Conservation (phyloP, 1,140 invertebrate species). For the Drosophila guanche region DNA sequence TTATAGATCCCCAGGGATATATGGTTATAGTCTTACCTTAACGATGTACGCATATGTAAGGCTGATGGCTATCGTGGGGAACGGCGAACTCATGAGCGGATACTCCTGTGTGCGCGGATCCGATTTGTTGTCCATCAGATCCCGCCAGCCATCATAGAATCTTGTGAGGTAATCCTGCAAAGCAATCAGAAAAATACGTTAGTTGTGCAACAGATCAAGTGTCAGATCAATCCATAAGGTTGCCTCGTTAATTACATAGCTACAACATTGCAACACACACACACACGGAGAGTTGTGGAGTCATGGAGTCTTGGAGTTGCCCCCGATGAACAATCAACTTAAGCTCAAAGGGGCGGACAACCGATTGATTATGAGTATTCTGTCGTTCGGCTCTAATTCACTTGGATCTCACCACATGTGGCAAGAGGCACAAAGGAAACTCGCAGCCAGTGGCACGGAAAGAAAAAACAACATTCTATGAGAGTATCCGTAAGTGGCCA, state of each 20-base stretch:
- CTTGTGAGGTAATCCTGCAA: conserved; percentile 83
- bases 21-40: conserved; percentile 85
- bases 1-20: conserved; percentile 37
- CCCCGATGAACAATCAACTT: conserved; percentile 12
- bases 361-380: conserved; percentile 26
- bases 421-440: conserved; percentile 39
- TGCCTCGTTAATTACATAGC: conserved; percentile 35
- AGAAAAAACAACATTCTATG: conserved; percentile 50
- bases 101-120: conserved; percentile 93
- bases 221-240: conserved; percentile 65
- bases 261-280: conserved; percentile 31
- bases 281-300: too few species aligned
- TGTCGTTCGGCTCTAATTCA: conserved; percentile 38
- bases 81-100: conserved; percentile 92
- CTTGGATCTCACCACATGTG: conserved; percentile 27
- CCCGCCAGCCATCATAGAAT: conserved; percentile 85
- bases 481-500: conserved; percentile 56
- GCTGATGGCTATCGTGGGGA: conserved; percentile 91
- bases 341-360: conserved; percentile 38
- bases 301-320: too few species aligned
- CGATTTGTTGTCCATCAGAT: conserved; percentile 90
- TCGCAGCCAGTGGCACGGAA: conserved; percentile 29
- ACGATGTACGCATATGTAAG: conserved; percentile 91
- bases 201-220: conserved; percentile 40
- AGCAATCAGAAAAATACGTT: conserved; percentile 1